Base-by-base conservation (phyloP, 1,140 invertebrate genomes). In the Pseudomyrmex sp. region DNA sequence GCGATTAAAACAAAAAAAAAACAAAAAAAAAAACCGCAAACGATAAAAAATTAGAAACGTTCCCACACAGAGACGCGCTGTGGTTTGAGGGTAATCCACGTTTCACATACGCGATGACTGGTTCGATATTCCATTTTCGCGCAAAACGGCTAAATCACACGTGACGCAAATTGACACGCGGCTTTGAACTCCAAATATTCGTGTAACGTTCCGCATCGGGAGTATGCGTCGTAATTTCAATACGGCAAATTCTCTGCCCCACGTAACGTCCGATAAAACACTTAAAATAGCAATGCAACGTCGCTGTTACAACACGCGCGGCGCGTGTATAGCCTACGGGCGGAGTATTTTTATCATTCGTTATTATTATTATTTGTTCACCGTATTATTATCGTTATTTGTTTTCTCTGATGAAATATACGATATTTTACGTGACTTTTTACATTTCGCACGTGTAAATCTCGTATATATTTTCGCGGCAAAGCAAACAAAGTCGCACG, bases 141-240 rank as follows among this genome's bases (percentile, higher is more conserved):
- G 56, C 23, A 85, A 75, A 82, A 82, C 50, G 85, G 58, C 61
- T 86, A 87, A 87, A 87, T 86, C 80, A 83, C 61, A 84, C 73
- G 85, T 87, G 86, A 87, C 85, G 85, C 44, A 83, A 86, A 87
- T 87, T 83, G 84, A 66, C 85, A 82, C 59, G 52, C 13, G 12
- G 80, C 73, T 84, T 84, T 84, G 73, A 84, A 73, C 46, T 56
- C 20, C n/a, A 48, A 66, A 76, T 63, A 73, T 35, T 56, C 75
- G 74, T 52, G 50, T 48, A 35, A 54, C 20, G 48, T n/a, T 68
- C 15, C 35, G 52, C 50, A 35, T 59, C 50, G 7, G 52, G 52
- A 77, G 68, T 87, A 83, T 83, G 54, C 58, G 54, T 65, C 50
- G 46, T 86, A 84, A 84, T 87, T 79, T 58, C 61, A 87, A 74